Conservation (phyloP, 2,113 vertebrate genomes). For the Oncorhynchus keta region DNA sequence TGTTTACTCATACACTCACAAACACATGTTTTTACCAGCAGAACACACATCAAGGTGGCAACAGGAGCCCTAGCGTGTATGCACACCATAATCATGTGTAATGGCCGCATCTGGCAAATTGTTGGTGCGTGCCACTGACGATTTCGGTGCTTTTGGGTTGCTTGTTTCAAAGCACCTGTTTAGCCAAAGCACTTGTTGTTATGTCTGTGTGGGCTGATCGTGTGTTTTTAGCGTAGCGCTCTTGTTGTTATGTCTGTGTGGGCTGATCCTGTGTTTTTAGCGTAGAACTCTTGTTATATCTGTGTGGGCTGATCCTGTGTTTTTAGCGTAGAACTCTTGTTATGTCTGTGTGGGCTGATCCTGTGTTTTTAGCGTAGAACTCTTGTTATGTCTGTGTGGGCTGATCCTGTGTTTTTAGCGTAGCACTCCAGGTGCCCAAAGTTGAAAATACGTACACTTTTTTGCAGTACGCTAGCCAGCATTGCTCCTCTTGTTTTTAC, state of each 20-base stretch:
- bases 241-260: too few relatives aligned
- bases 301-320: too few relatives aligned
- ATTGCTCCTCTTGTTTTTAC: background rate
- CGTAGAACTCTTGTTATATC: too few relatives aligned
- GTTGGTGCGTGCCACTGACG: conserved; percentile 27
- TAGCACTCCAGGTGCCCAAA: background rate
- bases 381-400: too few relatives aligned
- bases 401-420: too few relatives aligned
- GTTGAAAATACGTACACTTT: background rate
- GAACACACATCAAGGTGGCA: conserved; percentile 11
- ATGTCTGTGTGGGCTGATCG: too few relatives aligned
- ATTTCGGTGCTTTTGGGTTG: background rate
- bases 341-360: too few relatives aligned
- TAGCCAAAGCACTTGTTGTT: conserved; percentile 5
- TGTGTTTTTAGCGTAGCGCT: too few relatives aligned
- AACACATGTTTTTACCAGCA: conserved; percentile 42
- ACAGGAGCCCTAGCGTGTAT: conserved; percentile 52
- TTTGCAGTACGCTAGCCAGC: too few relatives aligned
- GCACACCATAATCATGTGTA: conserved; percentile 37
- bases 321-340: too few relatives aligned
- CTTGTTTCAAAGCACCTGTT: conserved; percentile 47
- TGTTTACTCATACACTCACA: background rate
- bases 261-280: too few relatives aligned
- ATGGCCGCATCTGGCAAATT: conserved; percentile 48
- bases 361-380: too few relatives aligned